Evolutionary conservation across 2,888 invertebrate species (phyloP), one percentile per base, ranked within the genome.

Genomic region (Scrobipalpa atriplicella): DNA sequence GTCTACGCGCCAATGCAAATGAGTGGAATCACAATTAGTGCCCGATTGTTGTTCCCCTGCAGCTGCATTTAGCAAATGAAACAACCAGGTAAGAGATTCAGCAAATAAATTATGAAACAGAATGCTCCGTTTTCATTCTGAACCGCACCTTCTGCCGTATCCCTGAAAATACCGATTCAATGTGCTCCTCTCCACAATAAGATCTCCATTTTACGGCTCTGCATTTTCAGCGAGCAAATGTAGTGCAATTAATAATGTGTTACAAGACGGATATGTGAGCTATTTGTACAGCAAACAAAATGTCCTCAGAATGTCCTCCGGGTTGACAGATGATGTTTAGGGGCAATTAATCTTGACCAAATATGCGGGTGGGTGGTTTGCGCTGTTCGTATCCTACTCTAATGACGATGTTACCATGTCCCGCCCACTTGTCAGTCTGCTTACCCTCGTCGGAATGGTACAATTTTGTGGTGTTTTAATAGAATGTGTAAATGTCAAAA

Each of bases 321-420:
- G 82, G 84, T 85, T 89, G 89, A 90, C 89, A 88, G 89, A 90
- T 89, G 90, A 89, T 88, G 87, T 87, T 87, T 72, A 82, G 83
- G 80, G 84, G 84, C 86, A 90, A 90, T 90, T 90, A 90, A 90
- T 91, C 90, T 90, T 87, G 87, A 89, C 90, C 89, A 86, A 89
- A 89, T 87, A 89, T 87, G 85, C 88, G 87, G 86, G 85, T 80
- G 87, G 86, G 85, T 80, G 84, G 84, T 85, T 84, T 85, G 86
- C 81, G 84, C 85, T 78, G 79, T 79, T 80, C 80, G 78, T 77
- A 77, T 78, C 71, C 74, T 75, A 70, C 74, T 80, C 79, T 86
- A 88, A 85, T 86, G 83, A 84, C 83, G 77, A 78, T 78, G 80
- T 78, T 78, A 78, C 78, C 79, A 76, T 72, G 74, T 68, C 62